phyloP scores from a whole-genome alignment of 2,888 invertebrate genomes.

The Drosophila parthenogenetica region DNA sequence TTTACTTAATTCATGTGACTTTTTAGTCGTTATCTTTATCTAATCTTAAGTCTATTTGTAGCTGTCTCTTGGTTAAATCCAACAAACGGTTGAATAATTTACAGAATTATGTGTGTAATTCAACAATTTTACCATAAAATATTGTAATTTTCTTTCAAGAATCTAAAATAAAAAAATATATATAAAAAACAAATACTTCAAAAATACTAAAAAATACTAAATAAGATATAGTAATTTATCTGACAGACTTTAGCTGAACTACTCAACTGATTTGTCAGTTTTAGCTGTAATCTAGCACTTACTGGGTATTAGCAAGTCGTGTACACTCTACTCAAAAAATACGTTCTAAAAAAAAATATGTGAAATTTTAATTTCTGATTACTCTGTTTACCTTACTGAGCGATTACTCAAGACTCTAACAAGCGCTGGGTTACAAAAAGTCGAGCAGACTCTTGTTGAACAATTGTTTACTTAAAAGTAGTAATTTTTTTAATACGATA shows the following conservation, averaged over 20 bases:
- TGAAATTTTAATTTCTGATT: no score
- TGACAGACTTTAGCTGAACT: no score
- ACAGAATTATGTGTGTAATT: neutral
- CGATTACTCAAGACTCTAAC: no score
- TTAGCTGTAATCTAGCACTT: neutral
- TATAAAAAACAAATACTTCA: no score
- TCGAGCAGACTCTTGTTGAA: neutral
- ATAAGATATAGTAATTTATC: no score
- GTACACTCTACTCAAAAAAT: neutral
- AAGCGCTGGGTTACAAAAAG: no score
- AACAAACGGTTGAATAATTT: neutral
- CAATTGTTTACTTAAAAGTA: conserved; percentile 13
- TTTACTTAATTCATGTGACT: conserved; percentile 23
- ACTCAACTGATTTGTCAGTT: no score
- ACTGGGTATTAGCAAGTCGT: neutral
- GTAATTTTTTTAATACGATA: no score
- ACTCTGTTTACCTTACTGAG: no score
- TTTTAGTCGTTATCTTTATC: conserved; percentile 33
- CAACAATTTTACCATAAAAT: neutral
- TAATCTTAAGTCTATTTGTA: conserved; percentile 32
- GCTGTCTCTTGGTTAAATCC: neutral
- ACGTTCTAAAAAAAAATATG: no score
- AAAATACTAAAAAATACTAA: no score
- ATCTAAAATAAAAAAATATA: neutral
- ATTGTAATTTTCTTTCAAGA: neutral